Base-by-base conservation (phyloP, 1,140 invertebrate genomes). In the Caenorhabditis briggsae region DNA sequence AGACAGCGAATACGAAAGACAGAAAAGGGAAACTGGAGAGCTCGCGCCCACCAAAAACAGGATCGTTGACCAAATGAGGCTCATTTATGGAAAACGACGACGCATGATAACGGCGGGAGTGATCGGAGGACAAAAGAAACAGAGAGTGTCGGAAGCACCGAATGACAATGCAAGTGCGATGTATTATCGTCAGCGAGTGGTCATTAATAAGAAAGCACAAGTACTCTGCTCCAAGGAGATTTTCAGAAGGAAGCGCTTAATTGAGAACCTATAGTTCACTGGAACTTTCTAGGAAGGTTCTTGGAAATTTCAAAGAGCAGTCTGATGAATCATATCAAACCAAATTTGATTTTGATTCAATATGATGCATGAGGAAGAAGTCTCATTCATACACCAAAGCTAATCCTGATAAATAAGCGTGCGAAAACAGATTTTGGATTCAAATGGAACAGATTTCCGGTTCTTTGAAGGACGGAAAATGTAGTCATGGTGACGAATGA, bases 31-130 rank as follows among this genome's bases (percentile, higher is more conserved):
- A 59, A 20, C 48, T 53, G 33, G 50, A 41, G 59, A 85, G 50
- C 18, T 7, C 18, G 0, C 11, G 5, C 53, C 56, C 20, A 14
- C 58, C 61, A 12, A 70, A 53, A 85, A 65, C 59, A 65, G 64
- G 58, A 65, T 58, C 50, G 58, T 53, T 53, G 83, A 55, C 58
- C 59, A 85, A 70, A 55, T 64, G 83, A 55, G 83, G 50, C 50
- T 55, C 50, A 70, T 65, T 64, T 64, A 41, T 55, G 61, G 55
- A 70, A 59, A 55, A 70, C 8, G 64, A 85, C 23, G 64, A 85
- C 23, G 83, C 59, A 33, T 59, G 83, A 70, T 55, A 70, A 65
- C 53, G 41, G 55, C 33, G 33, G 33, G 1, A 33, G 50, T 20
- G 48, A 85, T 8, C 41, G 61, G 46, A 85, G 58, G 53, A 50